phyloP scores from a whole-genome alignment of 2,797 vertebrate genomes.

The Dryobates pubescens region DNA sequence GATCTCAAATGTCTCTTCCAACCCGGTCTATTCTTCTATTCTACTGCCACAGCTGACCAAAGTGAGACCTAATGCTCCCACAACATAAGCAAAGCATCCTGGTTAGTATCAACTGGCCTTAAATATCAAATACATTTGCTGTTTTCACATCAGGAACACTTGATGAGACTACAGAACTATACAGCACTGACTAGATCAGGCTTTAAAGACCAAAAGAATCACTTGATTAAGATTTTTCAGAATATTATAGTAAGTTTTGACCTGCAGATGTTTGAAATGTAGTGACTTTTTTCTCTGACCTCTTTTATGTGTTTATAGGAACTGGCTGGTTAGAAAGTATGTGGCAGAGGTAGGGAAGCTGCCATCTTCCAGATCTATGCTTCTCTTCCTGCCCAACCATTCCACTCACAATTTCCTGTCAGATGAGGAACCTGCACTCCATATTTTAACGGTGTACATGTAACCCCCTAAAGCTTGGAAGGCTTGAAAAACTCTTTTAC shows the following conservation, averaged over 20 bases:
- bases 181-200: neutral
- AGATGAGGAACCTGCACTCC: neutral
- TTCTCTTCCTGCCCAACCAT: neutral
- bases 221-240: neutral
- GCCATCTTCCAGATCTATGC: neutral
- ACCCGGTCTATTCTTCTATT: too few relatives aligned
- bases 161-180: neutral
- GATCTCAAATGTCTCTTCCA: too few relatives aligned
- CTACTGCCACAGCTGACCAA: neutral
- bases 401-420: neutral
- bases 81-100: neutral
- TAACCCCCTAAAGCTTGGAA: neutral
- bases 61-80: neutral
- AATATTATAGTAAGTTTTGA: neutral
- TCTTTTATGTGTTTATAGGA: neutral
- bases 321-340: neutral
- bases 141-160: neutral
- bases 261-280: neutral
- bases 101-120: neutral
- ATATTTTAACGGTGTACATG: fast-evolving
- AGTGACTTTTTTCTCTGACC: neutral
- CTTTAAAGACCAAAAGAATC: neutral
- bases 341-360: neutral
- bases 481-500: neutral
- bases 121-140: neutral